Percentiles rank a stretch among this genome's conserved stretches.
These are phyloP conservation scores for Phalacrocorax aristotelis DNA, from an alignment of 2,113 vertebrate genomes.

Conservation along the genomic window DNA sequence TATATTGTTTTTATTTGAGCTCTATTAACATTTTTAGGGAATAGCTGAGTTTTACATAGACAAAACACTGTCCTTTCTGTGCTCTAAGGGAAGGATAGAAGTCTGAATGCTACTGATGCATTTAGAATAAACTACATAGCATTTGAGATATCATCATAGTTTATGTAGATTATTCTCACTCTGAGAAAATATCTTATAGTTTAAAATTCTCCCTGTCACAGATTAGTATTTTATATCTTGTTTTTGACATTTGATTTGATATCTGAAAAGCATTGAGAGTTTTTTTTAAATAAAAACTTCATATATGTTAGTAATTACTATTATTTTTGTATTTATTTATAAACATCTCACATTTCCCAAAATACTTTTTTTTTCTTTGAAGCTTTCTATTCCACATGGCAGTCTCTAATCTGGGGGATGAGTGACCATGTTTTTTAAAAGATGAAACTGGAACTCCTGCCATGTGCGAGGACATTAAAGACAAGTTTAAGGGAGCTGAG, in stretches of 20 bases:
- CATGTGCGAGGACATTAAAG: constrained; percentile 31
- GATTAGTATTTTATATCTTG: background rate
- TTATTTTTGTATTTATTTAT: background rate
- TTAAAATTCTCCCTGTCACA: background rate
- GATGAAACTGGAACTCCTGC: background rate
- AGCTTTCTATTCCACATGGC: background rate
- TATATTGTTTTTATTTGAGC: background rate
- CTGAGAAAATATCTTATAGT: background rate
- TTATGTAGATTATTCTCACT: constrained; percentile 27
- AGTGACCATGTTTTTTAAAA: constrained; percentile 20
- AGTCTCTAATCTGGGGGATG: background rate
- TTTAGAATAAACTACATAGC: background rate
- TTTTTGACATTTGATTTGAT: background rate
- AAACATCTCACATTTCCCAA: background rate
- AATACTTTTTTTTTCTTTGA: background rate
- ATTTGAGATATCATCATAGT: background rate
- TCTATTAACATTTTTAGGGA: background rate
- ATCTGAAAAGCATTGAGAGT: background rate
- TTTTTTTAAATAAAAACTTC: background rate
- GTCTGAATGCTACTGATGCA: background rate
- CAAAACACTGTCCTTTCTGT: background rate
- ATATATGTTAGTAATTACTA: background rate
- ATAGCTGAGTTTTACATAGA: background rate
- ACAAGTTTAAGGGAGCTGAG: constrained; percentile 39
- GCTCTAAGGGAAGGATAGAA: background rate